Conservation (phyloP, 2,797 vertebrate species). For the Ara ararauna region DNA sequence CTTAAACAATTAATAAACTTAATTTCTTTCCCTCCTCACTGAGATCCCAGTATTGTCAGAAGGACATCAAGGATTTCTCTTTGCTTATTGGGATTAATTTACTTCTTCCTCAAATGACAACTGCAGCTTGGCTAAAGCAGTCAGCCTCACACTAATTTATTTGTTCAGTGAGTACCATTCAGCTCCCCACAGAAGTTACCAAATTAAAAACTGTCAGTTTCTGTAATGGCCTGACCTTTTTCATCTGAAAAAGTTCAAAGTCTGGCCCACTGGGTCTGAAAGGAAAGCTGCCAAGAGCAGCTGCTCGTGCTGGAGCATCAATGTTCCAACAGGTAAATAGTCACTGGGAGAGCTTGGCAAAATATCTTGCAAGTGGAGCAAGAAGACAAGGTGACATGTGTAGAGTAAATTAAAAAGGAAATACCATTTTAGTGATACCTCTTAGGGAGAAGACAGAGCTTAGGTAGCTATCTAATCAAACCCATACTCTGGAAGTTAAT, state of each 20-base stretch:
- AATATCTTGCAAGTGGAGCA: conserved; percentile 28
- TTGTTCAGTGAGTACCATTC: conserved; percentile 58
- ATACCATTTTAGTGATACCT: background rate
- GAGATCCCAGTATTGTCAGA: conserved; percentile 35
- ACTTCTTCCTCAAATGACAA: conserved; percentile 44
- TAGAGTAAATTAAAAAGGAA: conserved; percentile 48
- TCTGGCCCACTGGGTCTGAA: background rate
- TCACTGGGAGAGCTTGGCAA: conserved; percentile 27
- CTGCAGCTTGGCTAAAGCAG: conserved; percentile 38
- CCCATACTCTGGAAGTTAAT: background rate
- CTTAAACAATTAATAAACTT: conserved; percentile 67
- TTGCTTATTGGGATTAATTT: conserved; percentile 68
- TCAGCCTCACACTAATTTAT: conserved; percentile 66
- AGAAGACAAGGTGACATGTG: conserved; percentile 18
- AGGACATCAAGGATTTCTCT: conserved; percentile 25
- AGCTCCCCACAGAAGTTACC: conserved; percentile 64
- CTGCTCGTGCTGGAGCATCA: conserved; percentile 29
- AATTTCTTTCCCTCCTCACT: background rate
- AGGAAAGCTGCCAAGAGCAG: conserved; percentile 57
- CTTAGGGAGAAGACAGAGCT: conserved; percentile 15
- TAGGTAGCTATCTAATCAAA: background rate
- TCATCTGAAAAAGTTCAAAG: conserved; percentile 61
- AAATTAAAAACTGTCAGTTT: conserved; percentile 77
- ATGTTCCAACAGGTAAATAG: conserved; percentile 71
- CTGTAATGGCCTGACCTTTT: conserved; percentile 69